Conservation (phyloP, 2,113 vertebrate species). For the Larimichthys crocea region DNA sequence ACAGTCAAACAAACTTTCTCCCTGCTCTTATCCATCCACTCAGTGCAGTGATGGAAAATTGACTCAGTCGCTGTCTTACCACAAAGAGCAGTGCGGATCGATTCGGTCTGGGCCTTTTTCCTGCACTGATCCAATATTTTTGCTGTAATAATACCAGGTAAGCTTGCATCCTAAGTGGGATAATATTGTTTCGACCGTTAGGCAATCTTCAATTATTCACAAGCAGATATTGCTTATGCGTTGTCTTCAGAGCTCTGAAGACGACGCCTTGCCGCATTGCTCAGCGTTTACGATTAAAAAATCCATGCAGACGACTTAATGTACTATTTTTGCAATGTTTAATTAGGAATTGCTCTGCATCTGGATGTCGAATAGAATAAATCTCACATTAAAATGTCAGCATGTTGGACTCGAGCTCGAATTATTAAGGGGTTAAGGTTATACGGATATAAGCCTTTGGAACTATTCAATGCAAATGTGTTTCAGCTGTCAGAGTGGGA, state of each 20-base stretch:
- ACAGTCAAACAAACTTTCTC: conserved; percentile 38
- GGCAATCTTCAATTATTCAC: conserved; percentile 71
- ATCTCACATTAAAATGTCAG: conserved; percentile 39
- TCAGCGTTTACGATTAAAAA: conserved; percentile 55
- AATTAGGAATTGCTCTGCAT: neutral
- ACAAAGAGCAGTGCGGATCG: conserved; percentile 58
- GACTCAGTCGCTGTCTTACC: conserved; percentile 26
- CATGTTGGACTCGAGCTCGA: conserved; percentile 30
- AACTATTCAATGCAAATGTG: conserved; percentile 59
- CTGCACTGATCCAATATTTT: conserved; percentile 59
- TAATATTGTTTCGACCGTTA: conserved; percentile 57
- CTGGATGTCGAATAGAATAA: conserved; percentile 3
- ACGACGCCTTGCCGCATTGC: conserved; percentile 46
- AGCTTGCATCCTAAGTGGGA: conserved; percentile 60
- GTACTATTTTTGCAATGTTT: neutral
- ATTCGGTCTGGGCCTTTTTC: conserved; percentile 38
- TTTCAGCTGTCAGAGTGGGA: conserved; percentile 33
- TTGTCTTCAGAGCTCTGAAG: conserved; percentile 24
- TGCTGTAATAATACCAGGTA: conserved; percentile 65
- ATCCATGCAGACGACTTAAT: conserved; percentile 22
- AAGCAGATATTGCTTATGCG: conserved; percentile 67
- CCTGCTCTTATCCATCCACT: conserved; percentile 16
- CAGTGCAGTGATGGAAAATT: neutral
- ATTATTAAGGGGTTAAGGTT: conserved; percentile 55
- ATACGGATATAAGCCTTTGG: conserved; percentile 37